Evolutionary conservation across 2,888 invertebrate genomes (phyloP).

Genomic region (Hemaris fuciformis): DNA sequence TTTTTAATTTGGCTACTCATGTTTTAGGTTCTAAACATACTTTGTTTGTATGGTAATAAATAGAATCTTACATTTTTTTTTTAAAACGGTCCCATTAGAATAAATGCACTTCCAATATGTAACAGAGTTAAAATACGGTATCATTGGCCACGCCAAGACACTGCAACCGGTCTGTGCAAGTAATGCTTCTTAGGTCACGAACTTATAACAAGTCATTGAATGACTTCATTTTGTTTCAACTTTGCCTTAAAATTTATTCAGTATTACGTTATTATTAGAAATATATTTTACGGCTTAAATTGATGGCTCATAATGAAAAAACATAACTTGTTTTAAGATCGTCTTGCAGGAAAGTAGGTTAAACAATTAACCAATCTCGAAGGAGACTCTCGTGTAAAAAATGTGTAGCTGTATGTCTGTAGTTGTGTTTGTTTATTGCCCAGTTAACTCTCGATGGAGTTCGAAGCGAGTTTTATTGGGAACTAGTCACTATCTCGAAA

Average conservation of each 20-base stretch:
- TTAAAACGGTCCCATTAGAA: too few relatives aligned
- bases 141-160: slow-evolving; percentile 15
- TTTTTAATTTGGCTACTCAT: not conserved
- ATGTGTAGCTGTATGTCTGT: not conserved
- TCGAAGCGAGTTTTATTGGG: slow-evolving; percentile 6
- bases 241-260: not conserved
- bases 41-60: not conserved
- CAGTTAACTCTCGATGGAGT: not conserved
- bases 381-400: slow-evolving; percentile 9
- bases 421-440: slow-evolving; percentile 9
- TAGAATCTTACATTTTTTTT: not conserved
- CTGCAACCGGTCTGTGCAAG: slow-evolving; percentile 34
- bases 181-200: slow-evolving; percentile 14
- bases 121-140: slow-evolving; percentile 4
- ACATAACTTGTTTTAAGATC: not conserved
- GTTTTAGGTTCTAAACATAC: not conserved
- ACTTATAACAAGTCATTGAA: not conserved
- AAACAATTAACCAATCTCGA: not conserved
- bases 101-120: slow-evolving; percentile 1
- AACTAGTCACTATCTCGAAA: slow-evolving; percentile 1
- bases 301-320: not conserved
- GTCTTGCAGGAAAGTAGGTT: not conserved
- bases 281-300: too few relatives aligned
- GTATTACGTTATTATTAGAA: not conserved
- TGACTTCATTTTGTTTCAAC: not conserved